phyloP scores from a whole-genome alignment of 2,797 vertebrate species.

The Toxotes lorentzi region DNA sequence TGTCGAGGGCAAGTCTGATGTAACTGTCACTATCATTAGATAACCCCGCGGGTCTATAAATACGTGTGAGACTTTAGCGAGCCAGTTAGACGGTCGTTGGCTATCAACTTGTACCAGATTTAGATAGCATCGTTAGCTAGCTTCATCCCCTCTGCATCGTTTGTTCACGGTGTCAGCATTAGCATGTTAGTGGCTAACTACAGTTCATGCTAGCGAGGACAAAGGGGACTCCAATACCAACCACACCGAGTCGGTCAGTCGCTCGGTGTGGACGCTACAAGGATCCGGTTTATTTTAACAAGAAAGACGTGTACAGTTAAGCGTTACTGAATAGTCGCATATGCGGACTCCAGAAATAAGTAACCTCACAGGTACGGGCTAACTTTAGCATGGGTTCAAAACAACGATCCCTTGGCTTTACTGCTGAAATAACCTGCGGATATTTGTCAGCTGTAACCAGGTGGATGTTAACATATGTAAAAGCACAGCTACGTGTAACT shows the following conservation, averaged over 20 bases:
- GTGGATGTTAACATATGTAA: neutral
- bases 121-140: slow-evolving; percentile 73
- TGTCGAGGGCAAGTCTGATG: neutral
- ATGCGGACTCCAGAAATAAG: neutral
- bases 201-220: slow-evolving; percentile 76
- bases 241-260: slow-evolving; percentile 35
- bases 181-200: slow-evolving; percentile 64
- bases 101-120: slow-evolving; percentile 58
- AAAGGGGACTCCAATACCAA: slow-evolving; percentile 73
- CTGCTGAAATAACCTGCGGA: neutral
- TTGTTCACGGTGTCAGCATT: slow-evolving; percentile 58
- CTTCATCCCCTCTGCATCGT: slow-evolving; percentile 50
- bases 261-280: neutral
- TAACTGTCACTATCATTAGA: neutral
- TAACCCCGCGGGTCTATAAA: neutral
- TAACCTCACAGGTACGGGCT: slow-evolving; percentile 23
- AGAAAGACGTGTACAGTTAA: too few relatives aligned
- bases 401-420: slow-evolving; percentile 41
- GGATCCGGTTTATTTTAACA: neutral
- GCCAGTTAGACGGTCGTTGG: slow-evolving; percentile 21
- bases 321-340: neutral
- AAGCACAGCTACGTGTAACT: neutral
- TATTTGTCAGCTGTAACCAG: neutral
- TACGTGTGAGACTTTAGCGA: neutral
- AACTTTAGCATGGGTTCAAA: slow-evolving; percentile 58